These are phyloP conservation scores for Lasioglossum morio DNA, from an alignment of 2,888 invertebrate genomes.

Conservation along the genomic window DNA sequence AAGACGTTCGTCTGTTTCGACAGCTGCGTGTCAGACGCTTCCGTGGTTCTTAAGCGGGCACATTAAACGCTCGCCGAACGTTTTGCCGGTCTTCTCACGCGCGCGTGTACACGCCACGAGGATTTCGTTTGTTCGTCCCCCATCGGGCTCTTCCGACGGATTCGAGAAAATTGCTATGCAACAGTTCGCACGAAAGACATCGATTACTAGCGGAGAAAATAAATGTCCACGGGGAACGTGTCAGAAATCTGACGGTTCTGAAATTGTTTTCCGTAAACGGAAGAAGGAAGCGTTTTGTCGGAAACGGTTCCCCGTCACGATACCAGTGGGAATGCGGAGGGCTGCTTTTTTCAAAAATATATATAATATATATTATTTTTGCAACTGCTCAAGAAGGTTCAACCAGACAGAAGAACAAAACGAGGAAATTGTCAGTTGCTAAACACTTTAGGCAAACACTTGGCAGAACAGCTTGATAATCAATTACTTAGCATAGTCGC, in stretches of 20 bases:
- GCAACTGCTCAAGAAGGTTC: not conserved
- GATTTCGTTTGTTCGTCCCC: not conserved
- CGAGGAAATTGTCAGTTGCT: not conserved
- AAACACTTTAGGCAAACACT: too few relatives aligned
- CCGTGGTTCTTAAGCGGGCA: conserved; percentile 55
- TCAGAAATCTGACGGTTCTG: conserved; percentile 47
- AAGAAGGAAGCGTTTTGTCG: not conserved
- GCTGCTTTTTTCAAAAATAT: not conserved
- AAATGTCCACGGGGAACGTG: conserved; percentile 18
- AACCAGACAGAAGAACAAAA: not conserved
- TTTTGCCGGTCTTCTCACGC: conserved; percentile 28
- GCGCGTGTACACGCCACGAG: conserved; percentile 23
- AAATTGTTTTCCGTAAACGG: not conserved
- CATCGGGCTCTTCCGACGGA: conserved; percentile 1
- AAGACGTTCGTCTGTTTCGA: conserved; percentile 69
- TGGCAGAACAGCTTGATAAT: not conserved
- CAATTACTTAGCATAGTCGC: not conserved
- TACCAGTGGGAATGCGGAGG: too few relatives aligned
- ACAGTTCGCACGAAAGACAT: not conserved
- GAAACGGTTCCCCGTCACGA: not conserved
- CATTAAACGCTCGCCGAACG: conserved; percentile 58
- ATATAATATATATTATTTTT: not conserved
- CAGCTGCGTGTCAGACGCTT: conserved; percentile 64
- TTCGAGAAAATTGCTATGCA: conserved; percentile 33
- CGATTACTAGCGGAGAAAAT: conserved; percentile 1